Evolutionary conservation across 2,888 invertebrate genomes (phyloP).

Genomic region (Galerucella calmariensis): DNA sequence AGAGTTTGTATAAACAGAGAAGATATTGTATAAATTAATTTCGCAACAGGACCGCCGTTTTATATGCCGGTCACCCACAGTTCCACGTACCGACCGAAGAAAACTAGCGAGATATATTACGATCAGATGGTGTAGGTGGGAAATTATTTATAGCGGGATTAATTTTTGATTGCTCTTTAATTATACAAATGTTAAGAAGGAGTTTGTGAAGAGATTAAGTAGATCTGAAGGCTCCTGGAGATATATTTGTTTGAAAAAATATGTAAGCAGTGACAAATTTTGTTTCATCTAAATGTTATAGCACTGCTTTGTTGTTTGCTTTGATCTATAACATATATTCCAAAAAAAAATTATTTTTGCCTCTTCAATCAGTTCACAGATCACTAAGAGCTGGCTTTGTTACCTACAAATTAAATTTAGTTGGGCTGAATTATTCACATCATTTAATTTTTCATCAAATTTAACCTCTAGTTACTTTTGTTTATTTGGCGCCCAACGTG

Average conservation of each 20-base stretch:
- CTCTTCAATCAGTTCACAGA: too few relatives aligned
- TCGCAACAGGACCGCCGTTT: slow-evolving; percentile 32
- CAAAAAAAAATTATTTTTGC: too few relatives aligned
- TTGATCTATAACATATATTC: too few relatives aligned
- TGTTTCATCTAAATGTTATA: too few relatives aligned
- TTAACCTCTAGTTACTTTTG: too few relatives aligned
- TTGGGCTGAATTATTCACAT: too few relatives aligned
- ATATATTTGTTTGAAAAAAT: not conserved
- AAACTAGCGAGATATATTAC: slow-evolving; percentile 30
- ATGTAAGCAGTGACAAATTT: not conserved
- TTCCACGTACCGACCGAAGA: slow-evolving; percentile 17
- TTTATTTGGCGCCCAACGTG: too few relatives aligned
- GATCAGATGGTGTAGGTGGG: slow-evolving; percentile 42
- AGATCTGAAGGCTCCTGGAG: not conserved
- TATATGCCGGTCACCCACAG: slow-evolving; percentile 32
- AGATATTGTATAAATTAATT: slow-evolving; percentile 33
- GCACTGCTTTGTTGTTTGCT: too few relatives aligned
- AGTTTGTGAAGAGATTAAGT: not conserved
- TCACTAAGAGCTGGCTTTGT: too few relatives aligned
- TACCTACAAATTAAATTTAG: too few relatives aligned
- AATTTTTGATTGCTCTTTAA: slow-evolving; percentile 6
- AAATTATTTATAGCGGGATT: slow-evolving; percentile 42
- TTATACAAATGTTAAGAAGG: not conserved
- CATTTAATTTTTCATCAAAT: too few relatives aligned
- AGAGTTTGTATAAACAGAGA: slow-evolving; percentile 27